Evolutionary conservation across 1,140 invertebrate genomes (phyloP).

Genomic region (Metopolophium dirhodum): DNA sequence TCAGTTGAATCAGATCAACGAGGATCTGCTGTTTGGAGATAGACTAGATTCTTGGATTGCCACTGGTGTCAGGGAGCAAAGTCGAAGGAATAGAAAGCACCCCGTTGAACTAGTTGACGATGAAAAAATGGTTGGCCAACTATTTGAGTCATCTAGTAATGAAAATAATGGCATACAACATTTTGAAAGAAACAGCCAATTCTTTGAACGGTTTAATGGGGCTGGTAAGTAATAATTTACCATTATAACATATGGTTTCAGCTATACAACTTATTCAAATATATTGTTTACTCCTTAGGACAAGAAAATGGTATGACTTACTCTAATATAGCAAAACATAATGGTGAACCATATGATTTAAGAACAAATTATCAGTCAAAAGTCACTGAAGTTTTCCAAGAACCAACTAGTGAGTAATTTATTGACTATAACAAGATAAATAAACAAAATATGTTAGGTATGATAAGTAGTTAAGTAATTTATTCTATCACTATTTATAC

Average conservation of each 20-base stretch:
- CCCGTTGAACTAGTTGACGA: conserved; percentile 60
- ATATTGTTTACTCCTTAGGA: neutral
- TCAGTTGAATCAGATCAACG: conserved; percentile 59
- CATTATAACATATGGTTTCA: conserved; percentile 18
- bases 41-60: conserved; percentile 64
- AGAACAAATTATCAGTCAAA: conserved; percentile 35
- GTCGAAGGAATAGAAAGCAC: conserved; percentile 59
- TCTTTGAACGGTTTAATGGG: conserved; percentile 44
- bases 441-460: neutral
- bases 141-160: conserved; percentile 47
- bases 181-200: conserved; percentile 24
- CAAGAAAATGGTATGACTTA: conserved; percentile 31
- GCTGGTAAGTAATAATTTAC: conserved; percentile 24
- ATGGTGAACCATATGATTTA: conserved; percentile 43
- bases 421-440: neutral
- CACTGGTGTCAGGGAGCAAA: conserved; percentile 58
- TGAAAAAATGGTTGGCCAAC: conserved; percentile 33
- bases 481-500: neutral
- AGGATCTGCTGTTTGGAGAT: conserved; percentile 64
- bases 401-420: conserved; percentile 22
- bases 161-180: conserved; percentile 11
- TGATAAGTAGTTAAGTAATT: neutral
- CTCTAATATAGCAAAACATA: conserved; percentile 34
- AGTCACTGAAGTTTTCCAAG: conserved; percentile 37
- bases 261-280: neutral